A percentile compares a stretch with the other conserved stretches of the same genome.
These are phyloP conservation scores for Cheirogaleus medius DNA, from an alignment of 2,113 vertebrate genomes.

Conservation along the genomic window DNA sequence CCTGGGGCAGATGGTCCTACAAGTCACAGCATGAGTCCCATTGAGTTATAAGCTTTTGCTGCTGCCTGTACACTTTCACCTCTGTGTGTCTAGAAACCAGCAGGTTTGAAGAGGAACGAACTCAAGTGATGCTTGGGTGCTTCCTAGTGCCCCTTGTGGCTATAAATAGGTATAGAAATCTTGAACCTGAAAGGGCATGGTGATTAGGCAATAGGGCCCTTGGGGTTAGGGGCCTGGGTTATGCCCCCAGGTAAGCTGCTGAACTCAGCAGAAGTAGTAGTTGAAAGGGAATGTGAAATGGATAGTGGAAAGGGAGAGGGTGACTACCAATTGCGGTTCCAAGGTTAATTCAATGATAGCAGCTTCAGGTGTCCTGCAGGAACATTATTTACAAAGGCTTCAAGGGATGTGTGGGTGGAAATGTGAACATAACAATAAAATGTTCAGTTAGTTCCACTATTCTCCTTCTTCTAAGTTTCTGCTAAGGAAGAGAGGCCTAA, in stretches of 20 bases:
- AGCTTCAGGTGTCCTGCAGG: neutral
- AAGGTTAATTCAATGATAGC: too few relatives aligned
- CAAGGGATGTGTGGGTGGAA: too few relatives aligned
- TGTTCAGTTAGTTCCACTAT: neutral
- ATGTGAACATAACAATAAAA: too few relatives aligned
- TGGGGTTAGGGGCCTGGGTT: neutral
- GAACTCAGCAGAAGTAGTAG: neutral
- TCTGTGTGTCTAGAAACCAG: neutral
- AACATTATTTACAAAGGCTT: too few relatives aligned
- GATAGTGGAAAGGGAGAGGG: neutral
- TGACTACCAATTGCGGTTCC: neutral
- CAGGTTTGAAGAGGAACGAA: neutral
- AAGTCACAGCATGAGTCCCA: too few relatives aligned
- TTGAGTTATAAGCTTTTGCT: accelerated
- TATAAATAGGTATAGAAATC: neutral
- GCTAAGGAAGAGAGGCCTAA: neutral
- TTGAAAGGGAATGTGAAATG: neutral
- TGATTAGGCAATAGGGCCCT: accelerated
- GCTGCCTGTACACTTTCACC: neutral
- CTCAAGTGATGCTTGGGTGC: too few relatives aligned
- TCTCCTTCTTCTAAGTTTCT: neutral
- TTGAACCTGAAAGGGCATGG: too few relatives aligned
- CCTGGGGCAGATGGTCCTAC: neutral
- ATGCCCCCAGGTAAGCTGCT: neutral
- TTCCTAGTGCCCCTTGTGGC: neutral